Conservation (phyloP, 2,888 invertebrate genomes). For the Cyclophora punctaria region DNA sequence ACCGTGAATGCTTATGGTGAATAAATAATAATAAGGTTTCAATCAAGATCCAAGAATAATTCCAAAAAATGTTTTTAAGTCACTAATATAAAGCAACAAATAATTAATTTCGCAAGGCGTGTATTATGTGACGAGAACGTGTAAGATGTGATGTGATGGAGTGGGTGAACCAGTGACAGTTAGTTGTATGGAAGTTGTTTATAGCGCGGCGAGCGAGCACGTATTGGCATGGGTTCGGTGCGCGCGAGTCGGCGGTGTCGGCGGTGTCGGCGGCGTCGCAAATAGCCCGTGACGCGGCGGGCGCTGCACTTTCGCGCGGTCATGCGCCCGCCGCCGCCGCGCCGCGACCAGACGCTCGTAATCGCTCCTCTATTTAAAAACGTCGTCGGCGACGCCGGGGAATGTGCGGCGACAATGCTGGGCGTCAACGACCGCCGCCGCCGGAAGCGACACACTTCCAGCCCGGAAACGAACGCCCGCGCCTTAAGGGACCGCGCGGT, state of each 20-base stretch:
- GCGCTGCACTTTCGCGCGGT: conserved; percentile 72
- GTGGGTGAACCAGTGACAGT: too few relatives aligned
- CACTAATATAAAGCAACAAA: too few relatives aligned
- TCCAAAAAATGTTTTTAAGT: too few relatives aligned
- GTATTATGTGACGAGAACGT: too few relatives aligned
- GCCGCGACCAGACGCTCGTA: conserved; percentile 65
- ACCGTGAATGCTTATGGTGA: too few relatives aligned
- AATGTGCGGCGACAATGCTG: conserved; percentile 66
- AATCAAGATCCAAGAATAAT: too few relatives aligned
- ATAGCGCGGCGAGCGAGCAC: neutral
- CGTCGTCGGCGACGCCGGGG: conserved; percentile 64
- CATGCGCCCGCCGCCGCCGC: conserved; percentile 53
- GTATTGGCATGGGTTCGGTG: neutral
- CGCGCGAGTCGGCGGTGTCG: neutral
- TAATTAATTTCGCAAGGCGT: too few relatives aligned
- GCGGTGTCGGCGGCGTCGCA: conserved; percentile 39
- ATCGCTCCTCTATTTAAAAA: conserved; percentile 72
- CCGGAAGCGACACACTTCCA: conserved; percentile 74
- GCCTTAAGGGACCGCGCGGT: conserved; percentile 66
- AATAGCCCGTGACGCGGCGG: conserved; percentile 71
- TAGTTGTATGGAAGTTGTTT: too few relatives aligned
- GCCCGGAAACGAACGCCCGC: conserved; percentile 71
- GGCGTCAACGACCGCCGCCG: conserved; percentile 70
- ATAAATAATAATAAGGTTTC: too few relatives aligned
- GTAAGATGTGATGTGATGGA: too few relatives aligned